These are phyloP conservation scores for Porites cylindrica DNA, from an alignment of 92 coral and sea anemone genomes.

Conservation along the genomic window DNA sequence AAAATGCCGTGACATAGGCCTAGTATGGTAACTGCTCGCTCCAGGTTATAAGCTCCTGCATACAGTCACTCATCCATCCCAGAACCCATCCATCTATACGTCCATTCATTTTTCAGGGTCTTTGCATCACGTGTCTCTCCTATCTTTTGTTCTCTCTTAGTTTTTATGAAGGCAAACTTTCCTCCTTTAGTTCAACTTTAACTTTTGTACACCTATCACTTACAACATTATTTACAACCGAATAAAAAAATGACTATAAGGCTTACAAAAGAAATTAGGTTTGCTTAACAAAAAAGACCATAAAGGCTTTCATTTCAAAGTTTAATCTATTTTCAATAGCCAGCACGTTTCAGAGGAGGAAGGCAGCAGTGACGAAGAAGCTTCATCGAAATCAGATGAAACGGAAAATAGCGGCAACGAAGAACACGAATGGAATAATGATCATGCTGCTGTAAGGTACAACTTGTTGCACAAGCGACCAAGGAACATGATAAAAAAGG, in stretches of 20 bases:
- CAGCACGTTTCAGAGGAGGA: slow-evolving; percentile 17
- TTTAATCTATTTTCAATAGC: not conserved
- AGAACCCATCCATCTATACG: not conserved
- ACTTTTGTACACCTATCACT: too few relatives aligned
- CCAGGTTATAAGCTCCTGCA: not conserved
- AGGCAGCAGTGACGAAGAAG: slow-evolving; percentile 3
- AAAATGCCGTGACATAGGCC: too few relatives aligned
- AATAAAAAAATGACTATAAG: too few relatives aligned
- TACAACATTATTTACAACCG: too few relatives aligned
- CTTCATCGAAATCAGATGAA: not conserved
- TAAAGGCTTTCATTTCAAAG: not conserved
- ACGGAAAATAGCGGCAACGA: not conserved
- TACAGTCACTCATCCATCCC: not conserved
- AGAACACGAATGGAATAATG: not conserved
- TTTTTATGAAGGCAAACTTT: too few relatives aligned
- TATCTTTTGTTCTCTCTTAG: too few relatives aligned
- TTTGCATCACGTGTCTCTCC: not conserved
- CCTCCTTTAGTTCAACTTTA: too few relatives aligned
- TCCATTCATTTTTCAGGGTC: not conserved
- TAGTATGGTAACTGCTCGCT: too few relatives aligned
- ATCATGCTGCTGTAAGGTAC: not conserved
- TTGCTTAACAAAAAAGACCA: too few relatives aligned
- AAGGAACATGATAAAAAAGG: slow-evolving; percentile 18
- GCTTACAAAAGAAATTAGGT: too few relatives aligned
- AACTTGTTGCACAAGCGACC: not conserved